Conservation (phyloP, 37 sponge, comb jelly and placozoan genomes). For the Mnemiopsis leidyi region DNA sequence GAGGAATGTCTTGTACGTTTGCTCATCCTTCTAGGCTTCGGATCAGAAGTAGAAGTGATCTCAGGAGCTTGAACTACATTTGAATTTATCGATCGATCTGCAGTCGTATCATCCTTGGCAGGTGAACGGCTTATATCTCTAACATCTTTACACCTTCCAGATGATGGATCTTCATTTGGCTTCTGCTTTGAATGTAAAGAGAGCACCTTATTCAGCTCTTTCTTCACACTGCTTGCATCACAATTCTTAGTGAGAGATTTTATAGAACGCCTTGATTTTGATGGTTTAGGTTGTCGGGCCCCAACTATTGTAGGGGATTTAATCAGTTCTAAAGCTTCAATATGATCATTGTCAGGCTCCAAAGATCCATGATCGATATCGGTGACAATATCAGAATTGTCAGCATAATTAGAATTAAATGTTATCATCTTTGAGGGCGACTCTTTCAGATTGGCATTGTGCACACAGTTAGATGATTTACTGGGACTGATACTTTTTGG, state of each 20-base stretch:
- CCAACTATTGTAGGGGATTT: background rate
- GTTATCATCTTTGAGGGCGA: background rate
- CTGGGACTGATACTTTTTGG: background rate
- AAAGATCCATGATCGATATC: background rate
- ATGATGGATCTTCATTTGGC: background rate
- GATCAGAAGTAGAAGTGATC: background rate
- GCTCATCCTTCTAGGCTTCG: background rate
- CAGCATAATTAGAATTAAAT: background rate
- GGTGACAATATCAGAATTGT: background rate
- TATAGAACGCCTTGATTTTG: background rate
- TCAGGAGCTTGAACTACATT: background rate
- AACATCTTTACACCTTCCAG: background rate
- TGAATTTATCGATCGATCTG: background rate
- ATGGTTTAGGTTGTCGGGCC: background rate
- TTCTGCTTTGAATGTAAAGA: background rate
- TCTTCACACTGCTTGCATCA: background rate
- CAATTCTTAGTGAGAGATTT: background rate
- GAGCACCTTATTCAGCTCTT: background rate
- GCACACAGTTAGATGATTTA: background rate
- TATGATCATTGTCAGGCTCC: background rate
- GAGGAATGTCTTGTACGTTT: background rate
- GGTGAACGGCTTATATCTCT: background rate
- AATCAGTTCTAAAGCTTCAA: background rate
- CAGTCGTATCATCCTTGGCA: background rate
- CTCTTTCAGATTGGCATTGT: background rate